phyloP scores from a whole-genome alignment of 2,113 vertebrate genomes.

The Eulemur macaco region DNA sequence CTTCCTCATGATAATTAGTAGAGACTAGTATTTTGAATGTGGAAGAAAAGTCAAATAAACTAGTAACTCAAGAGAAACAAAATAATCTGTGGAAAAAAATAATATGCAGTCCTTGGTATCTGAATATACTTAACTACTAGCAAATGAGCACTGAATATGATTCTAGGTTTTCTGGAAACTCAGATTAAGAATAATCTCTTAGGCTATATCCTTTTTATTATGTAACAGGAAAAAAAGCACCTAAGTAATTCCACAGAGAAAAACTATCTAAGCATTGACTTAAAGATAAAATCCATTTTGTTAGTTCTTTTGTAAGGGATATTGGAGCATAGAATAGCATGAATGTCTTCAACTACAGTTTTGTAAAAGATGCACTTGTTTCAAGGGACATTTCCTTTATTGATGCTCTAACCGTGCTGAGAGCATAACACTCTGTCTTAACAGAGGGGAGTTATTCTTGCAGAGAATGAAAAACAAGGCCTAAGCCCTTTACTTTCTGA shows the following conservation, averaged over 20 bases:
- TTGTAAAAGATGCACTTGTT: background rate
- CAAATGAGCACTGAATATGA: background rate
- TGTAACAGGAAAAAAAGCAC: background rate
- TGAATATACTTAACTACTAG: background rate
- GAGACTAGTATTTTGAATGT: background rate
- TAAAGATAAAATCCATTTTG: background rate
- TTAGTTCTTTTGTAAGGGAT: background rate
- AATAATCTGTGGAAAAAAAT: background rate
- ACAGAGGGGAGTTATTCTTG: background rate
- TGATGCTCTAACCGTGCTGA: background rate
- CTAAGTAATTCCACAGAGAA: background rate
- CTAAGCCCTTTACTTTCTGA: background rate
- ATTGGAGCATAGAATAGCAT: background rate
- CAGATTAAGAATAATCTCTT: background rate
- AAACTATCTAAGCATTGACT: background rate
- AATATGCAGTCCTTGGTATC: background rate
- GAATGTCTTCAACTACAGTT: background rate
- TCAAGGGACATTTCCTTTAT: background rate
- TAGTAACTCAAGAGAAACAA: background rate
- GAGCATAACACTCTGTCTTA: background rate
- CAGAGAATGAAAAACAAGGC: background rate
- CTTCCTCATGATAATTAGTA: background rate
- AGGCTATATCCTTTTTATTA: background rate
- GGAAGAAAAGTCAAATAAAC: background rate
- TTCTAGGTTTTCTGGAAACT: background rate